phyloP scores from a whole-genome alignment of 92 coral and sea anemone genomes.

The Muricea muricata region DNA sequence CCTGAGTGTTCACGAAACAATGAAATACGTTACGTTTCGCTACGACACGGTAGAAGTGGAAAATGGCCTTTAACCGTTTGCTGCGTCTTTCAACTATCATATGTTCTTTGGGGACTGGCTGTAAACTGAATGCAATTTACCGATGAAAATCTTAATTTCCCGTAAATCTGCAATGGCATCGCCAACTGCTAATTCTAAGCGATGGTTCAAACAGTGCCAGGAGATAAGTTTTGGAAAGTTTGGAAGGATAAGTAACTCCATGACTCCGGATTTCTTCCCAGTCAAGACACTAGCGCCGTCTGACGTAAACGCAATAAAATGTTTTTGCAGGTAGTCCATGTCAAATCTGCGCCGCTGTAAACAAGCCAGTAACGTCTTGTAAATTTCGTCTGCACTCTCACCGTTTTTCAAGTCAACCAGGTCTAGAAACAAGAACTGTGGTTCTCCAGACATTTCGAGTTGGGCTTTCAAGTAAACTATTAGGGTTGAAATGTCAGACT shows the following conservation, averaged over 20 bases:
- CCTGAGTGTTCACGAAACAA: no score
- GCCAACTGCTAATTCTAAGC: background rate
- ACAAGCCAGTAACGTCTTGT: conserved; percentile 5
- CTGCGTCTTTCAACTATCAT: background rate
- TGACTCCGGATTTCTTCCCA: background rate
- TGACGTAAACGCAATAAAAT: background rate
- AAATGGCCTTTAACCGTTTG: no score
- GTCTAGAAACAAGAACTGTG: conserved; percentile 7
- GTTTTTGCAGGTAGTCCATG: conserved; percentile 3
- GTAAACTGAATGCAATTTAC: background rate
- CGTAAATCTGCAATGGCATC: background rate
- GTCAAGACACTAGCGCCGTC: background rate
- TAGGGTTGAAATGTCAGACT: background rate
- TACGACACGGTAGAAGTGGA: no score
- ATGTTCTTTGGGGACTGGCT: background rate
- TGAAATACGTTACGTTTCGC: no score
- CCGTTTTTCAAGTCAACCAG: background rate
- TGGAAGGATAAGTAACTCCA: background rate
- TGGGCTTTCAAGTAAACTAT: background rate
- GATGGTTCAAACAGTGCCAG: conserved; percentile 3
- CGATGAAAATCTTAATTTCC: conserved; percentile 1
- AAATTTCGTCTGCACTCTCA: background rate
- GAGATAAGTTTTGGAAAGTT: background rate
- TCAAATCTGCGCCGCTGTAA: conserved; percentile 10
- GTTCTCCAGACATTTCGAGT: background rate